Base-by-base conservation (phyloP, 2,113 vertebrate genomes). In the Phaetusa simplex region DNA sequence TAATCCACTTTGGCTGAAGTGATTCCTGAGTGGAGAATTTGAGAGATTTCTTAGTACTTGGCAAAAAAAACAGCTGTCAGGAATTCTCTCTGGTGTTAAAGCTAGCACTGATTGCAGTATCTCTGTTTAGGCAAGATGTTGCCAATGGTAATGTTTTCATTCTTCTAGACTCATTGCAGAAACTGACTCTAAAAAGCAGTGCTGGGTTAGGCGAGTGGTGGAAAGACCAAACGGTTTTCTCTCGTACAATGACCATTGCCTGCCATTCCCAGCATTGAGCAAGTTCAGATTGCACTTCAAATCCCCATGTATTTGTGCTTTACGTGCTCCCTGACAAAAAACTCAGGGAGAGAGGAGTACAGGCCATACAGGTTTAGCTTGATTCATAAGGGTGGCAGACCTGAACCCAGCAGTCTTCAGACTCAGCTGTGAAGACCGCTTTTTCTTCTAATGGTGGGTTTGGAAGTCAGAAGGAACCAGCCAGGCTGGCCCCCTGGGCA, bases 1-100 rank as follows among this genome's bases (percentile, higher is more conserved):
- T 92, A 88, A 87, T 95, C 69, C 61, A 43, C 52, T 88, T 76
- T 45, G 70, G 65, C 49, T 95, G 72, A 89, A 88, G 95, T 65
- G 77, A 76, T 84, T 89, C 34, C 49, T 30, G 80, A 92, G 59
- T 67, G 32, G n/a, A 78, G 61, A 64, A 59, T 91, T 81, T 84
- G 76, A 71, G 62, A 80, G n/a, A 73, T 70, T 90, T 84, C 47
- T 86, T 67, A 23, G 12, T 66, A 47, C 65, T 52, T 40, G 16
- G 22, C 42, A 43, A 74, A 86, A 88, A 59, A 52, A 83, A 62
- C 88, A 55, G n/a, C 40, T 81, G 59, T 45, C 61, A 38, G 65
- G 81, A 78, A 14, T 86, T 81, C 32, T 90, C n/a, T n/a, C 14
- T 52, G 19, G 34, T 36, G 52, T n/a, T 61, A 85, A 77, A 81